These are phyloP conservation scores for Monarcha castaneiventris DNA, from an alignment of 2,113 vertebrate genomes.

Conservation along the genomic window DNA sequence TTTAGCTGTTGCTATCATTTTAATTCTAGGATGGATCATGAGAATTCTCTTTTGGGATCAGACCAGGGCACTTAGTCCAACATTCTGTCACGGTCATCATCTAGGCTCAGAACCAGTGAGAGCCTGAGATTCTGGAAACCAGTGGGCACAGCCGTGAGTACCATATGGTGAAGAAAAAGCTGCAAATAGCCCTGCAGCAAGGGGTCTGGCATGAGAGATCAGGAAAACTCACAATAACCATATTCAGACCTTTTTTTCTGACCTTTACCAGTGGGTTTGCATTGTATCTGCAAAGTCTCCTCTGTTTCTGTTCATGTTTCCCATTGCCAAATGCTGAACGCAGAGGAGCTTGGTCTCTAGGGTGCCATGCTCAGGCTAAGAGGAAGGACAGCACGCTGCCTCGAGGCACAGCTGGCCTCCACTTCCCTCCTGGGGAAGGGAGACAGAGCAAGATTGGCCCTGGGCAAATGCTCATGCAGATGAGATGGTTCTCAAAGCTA, in stretches of 20 bases:
- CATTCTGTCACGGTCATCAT: background rate
- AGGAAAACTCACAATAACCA: background rate
- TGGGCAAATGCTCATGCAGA: background rate
- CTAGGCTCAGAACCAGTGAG: background rate
- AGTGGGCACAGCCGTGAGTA: background rate
- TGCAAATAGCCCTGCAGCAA: background rate
- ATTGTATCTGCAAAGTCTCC: background rate
- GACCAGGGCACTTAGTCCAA: background rate
- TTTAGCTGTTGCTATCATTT: background rate
- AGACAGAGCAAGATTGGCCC: background rate
- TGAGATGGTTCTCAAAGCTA: background rate
- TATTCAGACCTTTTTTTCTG: background rate
- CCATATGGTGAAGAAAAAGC: background rate
- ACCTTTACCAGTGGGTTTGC: background rate
- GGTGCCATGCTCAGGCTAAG: background rate
- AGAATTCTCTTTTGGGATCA: background rate
- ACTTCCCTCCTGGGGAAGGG: fast-evolving
- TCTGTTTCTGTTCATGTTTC: background rate
- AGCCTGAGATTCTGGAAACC: background rate
- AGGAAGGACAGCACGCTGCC: background rate
- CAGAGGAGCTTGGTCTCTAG: background rate
- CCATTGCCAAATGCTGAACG: background rate
- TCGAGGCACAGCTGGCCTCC: background rate
- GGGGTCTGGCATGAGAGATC: background rate
- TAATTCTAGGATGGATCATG: background rate